Evolutionary conservation across 2,888 invertebrate species (phyloP), one percentile per base, ranked within the genome.

Genomic region (Scaptomyza tumidula): DNA sequence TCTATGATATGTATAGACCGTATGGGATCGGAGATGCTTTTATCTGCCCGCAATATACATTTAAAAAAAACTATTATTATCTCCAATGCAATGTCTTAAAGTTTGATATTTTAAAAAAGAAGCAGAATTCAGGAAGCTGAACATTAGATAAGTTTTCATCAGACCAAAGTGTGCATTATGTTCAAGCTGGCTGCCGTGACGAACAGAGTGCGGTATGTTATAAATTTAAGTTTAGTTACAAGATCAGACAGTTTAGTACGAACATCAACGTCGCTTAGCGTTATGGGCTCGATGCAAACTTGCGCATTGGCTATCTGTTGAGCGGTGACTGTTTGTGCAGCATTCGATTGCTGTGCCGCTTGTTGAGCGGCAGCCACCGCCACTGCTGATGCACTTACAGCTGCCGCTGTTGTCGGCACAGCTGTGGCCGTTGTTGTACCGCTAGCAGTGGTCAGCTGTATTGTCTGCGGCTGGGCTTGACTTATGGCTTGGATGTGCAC

Each of bases 241-340:
- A 69, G 57, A 61, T 80, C 75, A 69, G 66, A 75, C 68, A 75
- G 81, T 81, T 82, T 88, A 90, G 92, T 93, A 93, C 94, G 93
- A 95, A 95, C 95, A 94, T 95, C 95, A 91, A 95, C 95, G 91
- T 95, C 95, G 71, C 93, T 93, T 85, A 94, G 94, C 90, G 94
- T 94, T 95, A 95, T 95, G 93, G 95, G 95, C 92, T 95, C 95
- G 93, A 96, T 95, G 95, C 96, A 96, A 93, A 96, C 95, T 94
- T 95, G 95, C 90, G 95, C 94, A 90, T 94, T 92, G 86, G 92
- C 90, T 68, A 92, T 90, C 68, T 90, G 91, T 80, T 91, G 91
- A 61, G 90, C 85, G 56, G 90, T 83, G 58, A 88, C 77, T 16
- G 83, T 81, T 52, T 86, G 86, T 19, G 76, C 72, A 49, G 75